Base-by-base conservation (phyloP, 2,113 vertebrate genomes). In the Lepus americanus region DNA sequence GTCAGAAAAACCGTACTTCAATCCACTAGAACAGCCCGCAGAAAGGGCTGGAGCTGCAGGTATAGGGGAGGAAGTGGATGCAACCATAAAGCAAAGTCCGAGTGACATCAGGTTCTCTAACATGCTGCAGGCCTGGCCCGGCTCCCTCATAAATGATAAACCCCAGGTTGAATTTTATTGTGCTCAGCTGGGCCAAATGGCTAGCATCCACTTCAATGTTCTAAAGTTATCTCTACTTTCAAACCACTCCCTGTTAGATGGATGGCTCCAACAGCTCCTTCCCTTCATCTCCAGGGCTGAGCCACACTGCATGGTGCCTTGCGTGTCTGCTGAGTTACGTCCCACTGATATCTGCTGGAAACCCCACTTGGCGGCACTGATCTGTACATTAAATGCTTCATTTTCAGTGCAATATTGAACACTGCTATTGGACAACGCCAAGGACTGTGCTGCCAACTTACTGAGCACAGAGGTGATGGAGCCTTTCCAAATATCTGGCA, bases 401-500 rank as follows among this genome's bases (percentile, higher is more conserved):
- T 72, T 66, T 16, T 16, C 4, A 44, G 82, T 7, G 2, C 33
- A 29, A 13, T 20, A 44, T 61, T 29, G 85, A 87, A 83, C 51
- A 59, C 11, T 76, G 74, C 29, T 84, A 83, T n/a, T 27, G 66
- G 36, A 77, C 31, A 61, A 76, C 70, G 36, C 82, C 63, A 72
- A 22, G 36, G 69, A 95, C 44, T 53, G 33, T 0, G 10, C 73
- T 74, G 81, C 3, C 1, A 44, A 61, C 77, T 69, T 83, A 66
- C 6, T 78, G 27, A 93, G n/a, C 53, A 67, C 53, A 87, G 49
- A 31, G 31, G 20, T 17, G 19, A 49, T 36, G 86, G 29, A 79
- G 67, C 8, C 19, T 76, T 64, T 93, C 95, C 89, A 94, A 89
- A 8, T 51, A 55, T 77, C 87, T 96, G 89, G 80, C 70, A 95